A percentile compares a stretch with the other conserved stretches of the same genome.
phyloP scores from a whole-genome alignment of 1,140 invertebrate species.

The Popillia japonica region DNA sequence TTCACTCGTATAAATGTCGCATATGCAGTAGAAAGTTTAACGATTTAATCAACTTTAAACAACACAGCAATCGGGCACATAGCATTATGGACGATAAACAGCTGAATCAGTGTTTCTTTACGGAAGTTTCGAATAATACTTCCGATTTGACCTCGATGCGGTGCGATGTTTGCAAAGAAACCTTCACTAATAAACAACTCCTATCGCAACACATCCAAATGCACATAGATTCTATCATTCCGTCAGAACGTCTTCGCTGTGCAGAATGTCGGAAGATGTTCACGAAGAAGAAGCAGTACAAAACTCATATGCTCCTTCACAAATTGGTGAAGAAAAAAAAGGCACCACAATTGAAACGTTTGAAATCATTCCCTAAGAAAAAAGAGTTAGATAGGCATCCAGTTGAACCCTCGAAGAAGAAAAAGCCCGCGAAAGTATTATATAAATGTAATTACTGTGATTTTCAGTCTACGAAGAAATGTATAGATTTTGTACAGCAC shows the following conservation, averaged over 20 bases:
- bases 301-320: too few species aligned
- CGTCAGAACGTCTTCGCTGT: neutral
- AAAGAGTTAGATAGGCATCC: neutral
- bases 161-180: too few species aligned
- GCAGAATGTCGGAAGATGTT: neutral
- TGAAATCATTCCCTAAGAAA: neutral
- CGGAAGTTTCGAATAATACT: too few species aligned
- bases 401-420: neutral
- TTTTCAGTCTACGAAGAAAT: neutral
- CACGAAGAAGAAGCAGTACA: neutral
- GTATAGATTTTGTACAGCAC: neutral
- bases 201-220: neutral
- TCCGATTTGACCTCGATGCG: too few species aligned
- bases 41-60: too few species aligned
- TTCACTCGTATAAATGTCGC: too few species aligned
- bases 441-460: slow-evolving; percentile 1
- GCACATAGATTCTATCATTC: neutral
- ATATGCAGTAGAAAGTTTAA: too few species aligned
- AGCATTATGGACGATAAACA: too few species aligned
- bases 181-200: neutral
- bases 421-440: neutral
- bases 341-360: neutral
- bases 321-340: neutral
- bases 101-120: too few species aligned
- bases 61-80: too few species aligned